Evolutionary conservation across 2,888 invertebrate species (phyloP), one percentile per base, ranked within the genome.

Genomic region (Apantesis nais): DNA sequence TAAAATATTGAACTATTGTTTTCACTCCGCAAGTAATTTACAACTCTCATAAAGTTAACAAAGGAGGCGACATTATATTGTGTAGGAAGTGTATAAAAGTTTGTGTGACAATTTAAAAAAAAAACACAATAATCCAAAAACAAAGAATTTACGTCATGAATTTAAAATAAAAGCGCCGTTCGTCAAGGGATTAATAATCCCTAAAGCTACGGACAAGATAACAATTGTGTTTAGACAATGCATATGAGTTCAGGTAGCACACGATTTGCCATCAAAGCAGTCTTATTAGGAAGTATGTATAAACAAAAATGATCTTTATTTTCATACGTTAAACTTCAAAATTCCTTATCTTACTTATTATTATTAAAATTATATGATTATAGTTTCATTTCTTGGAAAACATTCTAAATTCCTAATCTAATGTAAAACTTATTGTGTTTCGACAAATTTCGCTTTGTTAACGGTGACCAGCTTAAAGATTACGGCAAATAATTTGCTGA

Each of bases 111-210:
- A 84, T 80, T 82, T 76, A 44, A 22, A 2, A 80, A 83, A 81
- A 82, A 83, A 84, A 74, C 72, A 78, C 78, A 87, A 88, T 87
- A 83, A 81, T 82, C 82, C 62, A 83, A 85, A 88, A 88, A 89
- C 90, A 88, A 86, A 83, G 74, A 77, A 78, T 90, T 92, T 90
- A 91, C 91, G 92, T 92, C 91, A 93, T 88, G 84, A 88, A 82
- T 87, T 90, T 90, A 88, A 92, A 92, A 91, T 91, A 90, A 91
- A 89, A 91, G 87, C 86, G 86, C 84, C 90, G 89, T 90, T 90
- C 91, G 89, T 90, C 83, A 85, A 86, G 87, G 90, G 93, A 94
- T 93, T 93, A 93, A 77, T 34, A 34, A 79, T 89, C 87, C 89
- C 88, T 85, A 71, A 83, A 86, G 86, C 86, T 83, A 83, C 80